Evolutionary conservation across 2,113 vertebrate genomes (phyloP).

Genomic region (Lycaon pictus): DNA sequence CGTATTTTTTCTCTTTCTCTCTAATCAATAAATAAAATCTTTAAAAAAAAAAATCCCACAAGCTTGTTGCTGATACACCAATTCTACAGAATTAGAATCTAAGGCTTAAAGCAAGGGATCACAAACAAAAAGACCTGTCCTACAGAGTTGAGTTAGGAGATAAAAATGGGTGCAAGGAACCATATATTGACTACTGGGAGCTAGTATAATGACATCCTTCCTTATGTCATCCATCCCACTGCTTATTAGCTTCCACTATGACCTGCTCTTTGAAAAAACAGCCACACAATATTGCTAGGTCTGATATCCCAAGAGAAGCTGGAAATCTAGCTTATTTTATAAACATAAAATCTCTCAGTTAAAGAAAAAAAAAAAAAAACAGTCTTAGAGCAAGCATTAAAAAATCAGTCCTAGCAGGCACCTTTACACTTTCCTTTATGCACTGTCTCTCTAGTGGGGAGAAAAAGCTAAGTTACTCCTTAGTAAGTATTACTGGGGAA

Average conservation of each 20-base stretch:
- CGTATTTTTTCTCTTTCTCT: background rate
- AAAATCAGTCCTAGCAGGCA: background rate
- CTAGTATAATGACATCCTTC: background rate
- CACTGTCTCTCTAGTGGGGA: background rate
- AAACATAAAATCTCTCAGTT: background rate
- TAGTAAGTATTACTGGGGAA: background rate
- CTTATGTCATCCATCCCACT: background rate
- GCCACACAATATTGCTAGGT: background rate
- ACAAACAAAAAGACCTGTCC: background rate
- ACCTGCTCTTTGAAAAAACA: background rate
- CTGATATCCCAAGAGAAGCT: background rate
- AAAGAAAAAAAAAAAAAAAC: background rate
- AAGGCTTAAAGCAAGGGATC: background rate
- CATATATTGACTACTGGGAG: background rate
- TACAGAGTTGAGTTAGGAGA: background rate
- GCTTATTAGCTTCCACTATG: background rate
- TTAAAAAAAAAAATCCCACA: background rate
- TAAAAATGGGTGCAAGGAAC: background rate
- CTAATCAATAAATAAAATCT: background rate
- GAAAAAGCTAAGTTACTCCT: background rate
- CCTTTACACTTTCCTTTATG: background rate
- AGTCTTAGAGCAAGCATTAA: background rate
- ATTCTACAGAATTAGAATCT: constrained; percentile 14
- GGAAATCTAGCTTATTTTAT: background rate
- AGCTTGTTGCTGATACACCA: background rate